Evolutionary conservation across 2,113 vertebrate species (phyloP).

Genomic region (Sinosuthora webbiana): DNA sequence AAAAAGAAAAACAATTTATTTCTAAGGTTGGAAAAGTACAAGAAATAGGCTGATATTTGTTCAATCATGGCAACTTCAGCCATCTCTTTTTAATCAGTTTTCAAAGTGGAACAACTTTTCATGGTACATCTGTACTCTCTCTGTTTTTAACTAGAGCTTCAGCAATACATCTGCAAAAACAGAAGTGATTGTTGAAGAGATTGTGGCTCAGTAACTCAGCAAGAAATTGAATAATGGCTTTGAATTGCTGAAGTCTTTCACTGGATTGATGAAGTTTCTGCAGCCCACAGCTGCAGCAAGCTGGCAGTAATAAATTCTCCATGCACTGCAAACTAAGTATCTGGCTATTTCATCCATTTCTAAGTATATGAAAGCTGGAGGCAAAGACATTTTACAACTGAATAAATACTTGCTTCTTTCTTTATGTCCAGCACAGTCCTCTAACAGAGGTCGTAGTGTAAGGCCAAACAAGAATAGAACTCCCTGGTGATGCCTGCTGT

Average conservation of each 20-base stretch:
- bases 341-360: background rate
- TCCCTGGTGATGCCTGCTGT: slow-evolving; percentile 17
- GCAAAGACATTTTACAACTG: slow-evolving; percentile 7
- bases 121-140: background rate
- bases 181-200: background rate
- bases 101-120: background rate
- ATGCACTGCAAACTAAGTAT: background rate
- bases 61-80: background rate
- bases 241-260: background rate
- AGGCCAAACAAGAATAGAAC: background rate
- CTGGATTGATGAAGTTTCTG: background rate
- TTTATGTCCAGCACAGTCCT: background rate
- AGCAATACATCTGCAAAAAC: background rate
- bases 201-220: background rate
- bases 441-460: background rate
- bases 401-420: background rate
- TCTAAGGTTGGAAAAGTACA: background rate
- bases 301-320: background rate
- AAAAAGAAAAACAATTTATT: background rate
- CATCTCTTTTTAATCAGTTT: background rate
- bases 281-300: slow-evolving; percentile 18
- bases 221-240: background rate
- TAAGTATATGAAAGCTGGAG: background rate
- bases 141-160: background rate
- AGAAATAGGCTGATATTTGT: background rate